These are phyloP conservation scores for Iguana delicatissima DNA, from an alignment of 2,797 vertebrate species.

Conservation along the genomic window DNA sequence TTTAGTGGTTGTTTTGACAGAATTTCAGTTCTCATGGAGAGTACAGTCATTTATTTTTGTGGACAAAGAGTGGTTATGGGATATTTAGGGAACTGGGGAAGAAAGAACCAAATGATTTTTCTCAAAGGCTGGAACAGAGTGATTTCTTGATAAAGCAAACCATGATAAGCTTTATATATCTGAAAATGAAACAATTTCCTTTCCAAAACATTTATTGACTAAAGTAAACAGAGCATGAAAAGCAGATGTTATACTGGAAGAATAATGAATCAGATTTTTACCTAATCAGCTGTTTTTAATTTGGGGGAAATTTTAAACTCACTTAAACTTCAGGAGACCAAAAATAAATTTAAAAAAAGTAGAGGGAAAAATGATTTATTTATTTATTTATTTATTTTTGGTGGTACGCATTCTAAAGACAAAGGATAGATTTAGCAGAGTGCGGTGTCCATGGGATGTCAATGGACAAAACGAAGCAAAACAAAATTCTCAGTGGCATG, in stretches of 20 bases:
- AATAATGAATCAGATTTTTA: conserved; percentile 26
- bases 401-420: neutral
- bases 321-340: neutral
- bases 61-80: neutral
- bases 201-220: neutral
- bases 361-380: no score
- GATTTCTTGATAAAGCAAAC: neutral
- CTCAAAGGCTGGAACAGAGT: neutral
- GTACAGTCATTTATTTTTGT: neutral
- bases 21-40: neutral
- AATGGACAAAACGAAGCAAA: neutral
- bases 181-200: conserved; percentile 20
- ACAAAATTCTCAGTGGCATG: no score
- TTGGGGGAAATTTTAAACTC: neutral
- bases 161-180: neutral
- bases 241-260: neutral
- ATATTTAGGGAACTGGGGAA: neutral
- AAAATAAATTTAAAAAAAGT: no score
- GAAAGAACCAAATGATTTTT: neutral
- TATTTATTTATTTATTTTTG: neutral
- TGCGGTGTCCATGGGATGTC: neutral
- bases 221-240: conserved; percentile 18
- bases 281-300: conserved; percentile 22
- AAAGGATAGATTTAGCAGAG: neutral
- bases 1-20: neutral